Conservation (phyloP, 2,888 invertebrate genomes). For the Drosophila rellima region DNA sequence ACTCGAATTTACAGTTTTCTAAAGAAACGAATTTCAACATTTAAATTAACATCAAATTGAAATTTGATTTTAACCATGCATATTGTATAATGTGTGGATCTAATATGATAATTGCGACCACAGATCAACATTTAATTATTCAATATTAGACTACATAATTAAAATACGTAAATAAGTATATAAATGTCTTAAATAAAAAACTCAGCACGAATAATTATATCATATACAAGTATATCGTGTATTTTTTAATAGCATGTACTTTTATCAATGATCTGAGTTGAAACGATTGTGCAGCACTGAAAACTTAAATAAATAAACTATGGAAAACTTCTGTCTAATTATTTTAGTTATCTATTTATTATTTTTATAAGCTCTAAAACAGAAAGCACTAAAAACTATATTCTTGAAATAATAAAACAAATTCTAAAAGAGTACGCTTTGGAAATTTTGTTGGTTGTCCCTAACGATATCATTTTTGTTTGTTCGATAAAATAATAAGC, state of each 20-base stretch:
- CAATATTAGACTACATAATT: conserved; percentile 44
- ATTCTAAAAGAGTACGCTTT: neutral
- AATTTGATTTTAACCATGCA: conserved; percentile 23
- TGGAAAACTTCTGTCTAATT: too few relatives aligned
- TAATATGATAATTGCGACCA: conserved; percentile 47
- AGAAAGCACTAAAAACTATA: too few relatives aligned
- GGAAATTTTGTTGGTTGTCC: conserved; percentile 42
- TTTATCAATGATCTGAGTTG: conserved; percentile 43
- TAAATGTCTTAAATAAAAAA: conserved; percentile 40
- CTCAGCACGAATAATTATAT: conserved; percentile 32
- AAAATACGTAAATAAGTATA: conserved; percentile 15
- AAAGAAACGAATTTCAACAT: conserved; percentile 9
- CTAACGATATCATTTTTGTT: conserved; percentile 54
- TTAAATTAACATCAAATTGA: conserved; percentile 20
- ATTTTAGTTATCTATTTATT: too few relatives aligned
- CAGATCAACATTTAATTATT: conserved; percentile 30
- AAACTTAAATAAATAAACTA: conserved; percentile 63
- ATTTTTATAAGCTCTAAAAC: too few relatives aligned
- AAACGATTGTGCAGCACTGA: conserved; percentile 66
- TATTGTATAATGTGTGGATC: conserved; percentile 46
- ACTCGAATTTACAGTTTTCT: conserved; percentile 53
- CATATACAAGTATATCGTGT: conserved; percentile 40
- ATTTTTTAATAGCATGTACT: conserved; percentile 33
- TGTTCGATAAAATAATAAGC: conserved; percentile 58
- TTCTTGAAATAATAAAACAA: too few relatives aligned